A percentile compares a stretch with the other conserved stretches of the same genome.
Evolutionary conservation across 2,113 vertebrate species (phyloP).

Genomic region (Lamprotornis superbus): DNA sequence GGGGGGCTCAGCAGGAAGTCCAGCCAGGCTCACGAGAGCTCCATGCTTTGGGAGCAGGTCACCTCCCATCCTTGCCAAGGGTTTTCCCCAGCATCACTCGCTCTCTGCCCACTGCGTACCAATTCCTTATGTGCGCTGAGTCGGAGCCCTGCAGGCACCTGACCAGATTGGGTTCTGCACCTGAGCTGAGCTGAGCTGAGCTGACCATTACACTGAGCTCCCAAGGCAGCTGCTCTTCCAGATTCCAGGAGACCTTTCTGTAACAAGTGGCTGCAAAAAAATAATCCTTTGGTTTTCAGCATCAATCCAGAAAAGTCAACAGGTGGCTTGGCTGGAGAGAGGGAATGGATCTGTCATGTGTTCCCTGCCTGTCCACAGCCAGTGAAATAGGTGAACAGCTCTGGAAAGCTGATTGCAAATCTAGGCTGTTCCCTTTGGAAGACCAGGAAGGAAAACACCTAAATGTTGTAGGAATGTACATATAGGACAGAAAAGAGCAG

Average conservation of each 20-base stretch:
- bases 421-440: not conserved
- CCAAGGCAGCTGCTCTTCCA: not conserved
- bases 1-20: not conserved
- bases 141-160: not conserved
- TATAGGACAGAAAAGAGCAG: not conserved
- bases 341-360: rapidly evolving
- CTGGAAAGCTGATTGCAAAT: not conserved
- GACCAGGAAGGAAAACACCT: not conserved
- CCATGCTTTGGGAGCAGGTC: not conserved
- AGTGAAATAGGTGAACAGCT: not conserved
- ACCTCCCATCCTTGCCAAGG: not conserved
- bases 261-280: not conserved
- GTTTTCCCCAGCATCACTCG: not conserved
- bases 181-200: not conserved
- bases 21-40: not conserved
- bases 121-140: rapidly evolving
- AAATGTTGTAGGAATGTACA: not conserved
- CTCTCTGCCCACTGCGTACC: not conserved
- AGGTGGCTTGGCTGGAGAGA: not conserved
- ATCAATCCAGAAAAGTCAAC: not conserved
- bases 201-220: not conserved
- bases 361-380: not conserved
- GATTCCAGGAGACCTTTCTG: not conserved
- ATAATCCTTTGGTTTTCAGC: not conserved
- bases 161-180: not conserved